phyloP scores from a whole-genome alignment of 2,797 vertebrate genomes.

The Mycteria americana region DNA sequence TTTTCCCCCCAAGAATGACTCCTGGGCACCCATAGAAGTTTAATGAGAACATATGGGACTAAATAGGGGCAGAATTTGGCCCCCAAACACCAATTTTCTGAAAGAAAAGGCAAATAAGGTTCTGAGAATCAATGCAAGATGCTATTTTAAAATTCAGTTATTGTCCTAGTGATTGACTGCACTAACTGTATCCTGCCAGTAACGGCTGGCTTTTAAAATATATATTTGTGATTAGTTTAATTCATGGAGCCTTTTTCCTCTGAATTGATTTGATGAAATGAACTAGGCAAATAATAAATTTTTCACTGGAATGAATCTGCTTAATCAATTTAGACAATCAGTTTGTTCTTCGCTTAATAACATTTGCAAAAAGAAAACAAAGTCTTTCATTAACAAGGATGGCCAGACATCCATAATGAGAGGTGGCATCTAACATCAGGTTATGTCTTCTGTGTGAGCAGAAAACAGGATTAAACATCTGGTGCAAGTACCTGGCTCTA shows the following conservation, averaged over 20 bases:
- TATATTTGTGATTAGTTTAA: slow-evolving; percentile 70
- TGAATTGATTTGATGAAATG: slow-evolving; percentile 72
- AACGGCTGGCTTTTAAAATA: slow-evolving; percentile 59
- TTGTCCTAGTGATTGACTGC: slow-evolving; percentile 20
- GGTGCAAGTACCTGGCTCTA: slow-evolving; percentile 31
- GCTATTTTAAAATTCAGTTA: slow-evolving; percentile 33
- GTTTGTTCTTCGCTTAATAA: slow-evolving; percentile 75
- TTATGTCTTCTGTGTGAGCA: slow-evolving; percentile 31
- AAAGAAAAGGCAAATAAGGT: neutral
- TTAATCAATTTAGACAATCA: slow-evolving; percentile 78
- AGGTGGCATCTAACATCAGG: slow-evolving; percentile 32
- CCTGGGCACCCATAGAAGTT: neutral
- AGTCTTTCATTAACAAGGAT: slow-evolving; percentile 65
- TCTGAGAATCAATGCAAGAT: neutral
- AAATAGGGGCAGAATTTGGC: neutral
- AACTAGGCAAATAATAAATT: slow-evolving; percentile 71
- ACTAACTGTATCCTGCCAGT: slow-evolving; percentile 6
- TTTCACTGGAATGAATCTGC: slow-evolving; percentile 68
- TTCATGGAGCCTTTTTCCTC: slow-evolving; percentile 49
- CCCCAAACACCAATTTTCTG: neutral
- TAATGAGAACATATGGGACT: neutral
- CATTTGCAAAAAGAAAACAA: slow-evolving; percentile 69
- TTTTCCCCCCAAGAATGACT: neutral
- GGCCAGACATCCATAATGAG: slow-evolving; percentile 46
- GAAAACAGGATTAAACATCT: slow-evolving; percentile 52